Conservation (phyloP, 2,888 invertebrate species). For the Podotricha telesiphe region DNA sequence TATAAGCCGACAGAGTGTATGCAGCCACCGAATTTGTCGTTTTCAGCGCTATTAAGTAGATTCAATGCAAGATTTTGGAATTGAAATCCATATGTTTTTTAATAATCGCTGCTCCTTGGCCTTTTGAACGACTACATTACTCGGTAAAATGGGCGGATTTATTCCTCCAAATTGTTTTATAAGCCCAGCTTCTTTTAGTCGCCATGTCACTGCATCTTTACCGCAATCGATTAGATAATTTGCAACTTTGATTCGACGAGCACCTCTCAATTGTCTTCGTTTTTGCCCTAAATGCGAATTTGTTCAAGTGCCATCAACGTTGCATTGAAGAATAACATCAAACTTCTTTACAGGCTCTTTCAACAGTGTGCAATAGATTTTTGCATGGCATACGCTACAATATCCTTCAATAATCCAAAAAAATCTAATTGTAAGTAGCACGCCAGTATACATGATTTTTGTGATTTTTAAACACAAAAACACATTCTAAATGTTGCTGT, state of each 20-base stretch:
- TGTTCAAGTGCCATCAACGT: background rate
- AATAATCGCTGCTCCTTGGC: background rate
- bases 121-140: background rate
- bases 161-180: background rate
- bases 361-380: background rate
- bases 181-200: background rate
- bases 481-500: background rate
- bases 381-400: constrained; percentile 3
- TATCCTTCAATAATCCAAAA: background rate
- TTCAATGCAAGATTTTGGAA: constrained; percentile 2
- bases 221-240: background rate
- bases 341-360: background rate
- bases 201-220: constrained; percentile 7
- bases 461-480: background rate
- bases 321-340: constrained; percentile 1
- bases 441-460: background rate
- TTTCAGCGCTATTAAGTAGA: background rate
- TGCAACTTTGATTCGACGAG: constrained; percentile 3
- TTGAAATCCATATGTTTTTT: background rate
- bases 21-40: background rate
- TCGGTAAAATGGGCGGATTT: constrained; percentile 7
- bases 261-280: constrained; percentile 6
- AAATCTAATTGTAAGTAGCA: background rate
- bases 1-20: constrained; percentile 1
- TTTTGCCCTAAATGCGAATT: constrained; percentile 1